Evolutionary conservation across 2,888 invertebrate genomes (phyloP).

Genomic region (Euplexia lucipara): DNA sequence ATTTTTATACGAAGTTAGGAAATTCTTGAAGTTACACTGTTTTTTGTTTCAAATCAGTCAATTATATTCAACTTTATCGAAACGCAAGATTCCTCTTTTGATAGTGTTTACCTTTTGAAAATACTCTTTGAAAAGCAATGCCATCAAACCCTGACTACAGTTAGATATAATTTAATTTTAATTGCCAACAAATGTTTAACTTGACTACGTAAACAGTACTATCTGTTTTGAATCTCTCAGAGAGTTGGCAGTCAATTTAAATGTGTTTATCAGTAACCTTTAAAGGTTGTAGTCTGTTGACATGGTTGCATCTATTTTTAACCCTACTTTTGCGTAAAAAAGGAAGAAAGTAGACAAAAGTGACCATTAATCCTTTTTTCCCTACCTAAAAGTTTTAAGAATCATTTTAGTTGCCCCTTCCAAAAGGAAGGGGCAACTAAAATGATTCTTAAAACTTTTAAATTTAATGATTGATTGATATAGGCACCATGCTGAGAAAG

Average conservation of each 20-base stretch:
- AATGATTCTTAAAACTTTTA: no score
- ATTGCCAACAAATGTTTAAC: constrained; percentile 29
- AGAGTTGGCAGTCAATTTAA: constrained; percentile 24
- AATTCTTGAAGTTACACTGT: no score
- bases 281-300: not conserved
- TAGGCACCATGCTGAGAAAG: no score
- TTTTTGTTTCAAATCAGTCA: not conserved
- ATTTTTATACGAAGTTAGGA: no score
- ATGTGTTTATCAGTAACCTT: constrained; percentile 8
- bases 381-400: no score
- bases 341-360: no score
- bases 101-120: constrained; percentile 16
- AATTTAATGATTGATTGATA: no score
- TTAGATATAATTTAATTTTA: constrained; percentile 31
- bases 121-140: constrained; percentile 20
- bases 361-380: no score
- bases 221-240: constrained; percentile 2
- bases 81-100: not conserved
- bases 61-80: not conserved
- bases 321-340: not conserved
- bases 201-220: constrained; percentile 11
- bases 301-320: not conserved
- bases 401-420: no score
- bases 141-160: constrained; percentile 1
- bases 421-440: no score